These are phyloP conservation scores for Mola mola DNA, from an alignment of 2,113 vertebrate species.

Conservation along the genomic window DNA sequence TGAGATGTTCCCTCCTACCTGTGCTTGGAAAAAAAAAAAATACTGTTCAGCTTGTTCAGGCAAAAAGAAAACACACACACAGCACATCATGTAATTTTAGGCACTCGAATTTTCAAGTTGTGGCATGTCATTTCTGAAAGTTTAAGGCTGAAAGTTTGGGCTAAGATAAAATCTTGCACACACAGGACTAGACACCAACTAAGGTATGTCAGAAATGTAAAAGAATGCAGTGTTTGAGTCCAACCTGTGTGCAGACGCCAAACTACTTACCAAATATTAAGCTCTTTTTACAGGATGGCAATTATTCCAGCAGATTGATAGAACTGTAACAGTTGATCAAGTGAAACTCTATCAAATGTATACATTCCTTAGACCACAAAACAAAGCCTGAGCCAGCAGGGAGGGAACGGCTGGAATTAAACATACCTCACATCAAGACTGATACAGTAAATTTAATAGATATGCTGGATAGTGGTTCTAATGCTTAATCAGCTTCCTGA, in stretches of 20 bases:
- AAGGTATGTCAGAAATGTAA: constrained; percentile 45
- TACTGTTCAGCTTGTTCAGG: too few species aligned
- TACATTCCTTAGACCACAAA: not conserved
- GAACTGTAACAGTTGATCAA: too few species aligned
- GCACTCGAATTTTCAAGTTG: not conserved
- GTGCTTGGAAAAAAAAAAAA: not conserved
- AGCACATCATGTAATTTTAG: not conserved
- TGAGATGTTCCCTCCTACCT: constrained; percentile 1
- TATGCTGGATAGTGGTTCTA: not conserved
- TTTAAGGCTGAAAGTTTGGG: not conserved
- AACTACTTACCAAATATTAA: not conserved
- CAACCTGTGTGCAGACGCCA: constrained; percentile 2
- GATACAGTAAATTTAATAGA: not conserved
- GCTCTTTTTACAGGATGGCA: not conserved
- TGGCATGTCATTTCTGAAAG: not conserved
- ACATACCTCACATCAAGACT: not conserved
- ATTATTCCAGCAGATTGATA: too few species aligned
- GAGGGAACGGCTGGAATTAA: not conserved
- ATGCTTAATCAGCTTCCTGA: not conserved
- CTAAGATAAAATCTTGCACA: constrained; percentile 35
- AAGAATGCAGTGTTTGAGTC: constrained; percentile 26
- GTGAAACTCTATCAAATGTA: too few species aligned
- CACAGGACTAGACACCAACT: constrained; percentile 42
- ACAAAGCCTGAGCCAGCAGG: not conserved
- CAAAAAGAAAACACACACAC: too few species aligned